Evolutionary conservation across 2,797 vertebrate species (phyloP).

Genomic region (Falco berigora): DNA sequence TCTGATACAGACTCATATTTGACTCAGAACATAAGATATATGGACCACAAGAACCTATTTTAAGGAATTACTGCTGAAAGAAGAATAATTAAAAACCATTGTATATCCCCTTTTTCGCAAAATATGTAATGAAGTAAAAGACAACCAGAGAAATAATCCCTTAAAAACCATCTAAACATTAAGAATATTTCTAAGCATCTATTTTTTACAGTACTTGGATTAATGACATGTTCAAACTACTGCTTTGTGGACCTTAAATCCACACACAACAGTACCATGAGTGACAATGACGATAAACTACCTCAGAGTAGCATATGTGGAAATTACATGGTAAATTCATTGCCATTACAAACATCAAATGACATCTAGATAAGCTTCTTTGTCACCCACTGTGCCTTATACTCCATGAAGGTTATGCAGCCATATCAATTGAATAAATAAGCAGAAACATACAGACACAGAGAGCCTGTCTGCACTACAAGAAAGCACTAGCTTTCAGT

Average conservation of each 20-base stretch:
- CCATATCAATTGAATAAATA: constrained; percentile 18
- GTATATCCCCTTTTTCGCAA: constrained; percentile 33
- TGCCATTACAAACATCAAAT: background rate
- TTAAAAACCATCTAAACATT: constrained; percentile 25
- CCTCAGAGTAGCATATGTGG: background rate
- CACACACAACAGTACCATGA: constrained; percentile 12
- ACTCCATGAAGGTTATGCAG: constrained; percentile 31
- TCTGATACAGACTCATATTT: background rate
- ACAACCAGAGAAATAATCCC: constrained; percentile 21
- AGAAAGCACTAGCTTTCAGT: background rate
- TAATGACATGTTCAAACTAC: constrained; percentile 1
- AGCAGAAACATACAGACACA: constrained; percentile 14
- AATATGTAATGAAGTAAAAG: background rate
- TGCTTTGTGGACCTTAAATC: background rate
- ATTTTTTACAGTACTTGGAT: constrained; percentile 18
- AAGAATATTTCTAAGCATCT: constrained; percentile 19
- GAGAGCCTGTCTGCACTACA: background rate
- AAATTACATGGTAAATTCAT: background rate
- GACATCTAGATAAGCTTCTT: background rate
- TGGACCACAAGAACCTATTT: constrained; percentile 4
- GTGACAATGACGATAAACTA: background rate
- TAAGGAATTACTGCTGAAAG: constrained; percentile 1
- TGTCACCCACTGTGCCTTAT: constrained; percentile 31
- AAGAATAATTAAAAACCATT: background rate
- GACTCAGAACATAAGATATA: background rate